Conservation (phyloP, 2,888 invertebrate genomes). For the Tenthredo amoena region DNA sequence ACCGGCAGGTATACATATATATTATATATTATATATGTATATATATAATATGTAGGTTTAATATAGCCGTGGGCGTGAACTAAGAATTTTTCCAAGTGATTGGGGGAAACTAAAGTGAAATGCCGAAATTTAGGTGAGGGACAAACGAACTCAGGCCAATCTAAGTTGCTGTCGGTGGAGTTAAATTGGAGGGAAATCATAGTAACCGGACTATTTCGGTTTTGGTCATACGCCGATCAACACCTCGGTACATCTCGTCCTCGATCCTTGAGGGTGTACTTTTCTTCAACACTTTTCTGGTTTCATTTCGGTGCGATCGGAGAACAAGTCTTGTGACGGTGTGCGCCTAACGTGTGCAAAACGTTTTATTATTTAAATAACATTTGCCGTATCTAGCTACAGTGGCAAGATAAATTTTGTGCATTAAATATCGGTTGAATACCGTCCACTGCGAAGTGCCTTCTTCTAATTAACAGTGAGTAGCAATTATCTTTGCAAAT, state of each 20-base stretch:
- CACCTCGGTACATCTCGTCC: slow-evolving; percentile 54
- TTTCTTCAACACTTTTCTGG: neutral
- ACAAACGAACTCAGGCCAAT: slow-evolving; percentile 10
- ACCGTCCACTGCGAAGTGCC: neutral
- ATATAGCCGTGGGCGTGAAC: slow-evolving; percentile 45
- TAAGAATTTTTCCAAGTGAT: slow-evolving; percentile 47
- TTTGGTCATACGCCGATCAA: slow-evolving; percentile 64
- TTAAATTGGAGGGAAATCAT: slow-evolving; percentile 69
- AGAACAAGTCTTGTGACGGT: slow-evolving; percentile 1
- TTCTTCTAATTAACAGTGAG: slow-evolving; percentile 15
- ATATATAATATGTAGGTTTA: neutral
- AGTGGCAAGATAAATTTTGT: slow-evolving; percentile 1
- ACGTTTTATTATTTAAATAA: neutral
- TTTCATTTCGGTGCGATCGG: slow-evolving; percentile 10
- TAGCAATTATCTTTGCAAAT: neutral
- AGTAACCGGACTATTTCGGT: slow-evolving; percentile 68
- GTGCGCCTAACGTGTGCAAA: slow-evolving; percentile 1
- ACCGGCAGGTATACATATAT: neutral
- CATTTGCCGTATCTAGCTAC: neutral
- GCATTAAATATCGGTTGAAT: neutral
- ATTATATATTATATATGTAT: neutral
- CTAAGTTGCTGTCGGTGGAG: slow-evolving; percentile 58
- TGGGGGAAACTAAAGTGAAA: slow-evolving; percentile 55
- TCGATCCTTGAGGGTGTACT: neutral
- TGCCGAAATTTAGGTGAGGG: slow-evolving; percentile 35